Percentiles rank a stretch among this genome's conserved stretches.
These are phyloP conservation scores for Hetaerina titia DNA, from an alignment of 2,888 invertebrate species.

Conservation along the genomic window DNA sequence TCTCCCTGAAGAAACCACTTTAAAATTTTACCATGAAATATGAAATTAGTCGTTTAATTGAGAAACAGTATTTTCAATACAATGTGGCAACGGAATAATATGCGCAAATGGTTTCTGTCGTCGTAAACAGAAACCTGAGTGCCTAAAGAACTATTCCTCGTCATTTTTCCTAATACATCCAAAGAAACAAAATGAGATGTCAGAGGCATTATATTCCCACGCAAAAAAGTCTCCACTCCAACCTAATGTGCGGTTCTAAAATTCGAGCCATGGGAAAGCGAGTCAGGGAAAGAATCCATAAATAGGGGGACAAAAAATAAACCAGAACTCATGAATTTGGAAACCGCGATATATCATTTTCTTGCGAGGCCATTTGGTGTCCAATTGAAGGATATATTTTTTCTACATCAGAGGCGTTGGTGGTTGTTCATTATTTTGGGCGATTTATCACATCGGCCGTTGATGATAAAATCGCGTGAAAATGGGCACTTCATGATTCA, in stretches of 20 bases:
- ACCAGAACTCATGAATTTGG: conserved; percentile 9
- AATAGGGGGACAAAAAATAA: background rate
- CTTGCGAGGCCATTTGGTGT: conserved; percentile 24
- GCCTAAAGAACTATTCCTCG: no score
- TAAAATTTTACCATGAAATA: no score
- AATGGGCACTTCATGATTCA: conserved; percentile 9
- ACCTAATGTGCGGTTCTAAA: background rate
- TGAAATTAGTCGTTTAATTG: no score
- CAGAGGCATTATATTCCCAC: no score
- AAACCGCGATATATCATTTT: conserved; percentile 26
- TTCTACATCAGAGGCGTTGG: conserved; percentile 9
- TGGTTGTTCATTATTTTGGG: background rate
- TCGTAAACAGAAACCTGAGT: no score
- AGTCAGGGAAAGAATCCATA: conserved; percentile 13
- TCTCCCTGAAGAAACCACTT: no score
- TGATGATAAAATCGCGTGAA: conserved; percentile 42
- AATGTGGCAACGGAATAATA: no score
- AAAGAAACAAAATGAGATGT: no score
- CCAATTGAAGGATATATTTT: conserved; percentile 31
- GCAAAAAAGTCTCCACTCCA: no score
- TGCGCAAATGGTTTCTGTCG: no score
- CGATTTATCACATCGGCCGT: conserved; percentile 16
- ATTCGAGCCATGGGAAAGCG: background rate
- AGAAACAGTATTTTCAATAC: no score
- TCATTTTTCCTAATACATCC: no score